Evolutionary conservation across 2,113 vertebrate species (phyloP).

Genomic region (Equus quagga): DNA sequence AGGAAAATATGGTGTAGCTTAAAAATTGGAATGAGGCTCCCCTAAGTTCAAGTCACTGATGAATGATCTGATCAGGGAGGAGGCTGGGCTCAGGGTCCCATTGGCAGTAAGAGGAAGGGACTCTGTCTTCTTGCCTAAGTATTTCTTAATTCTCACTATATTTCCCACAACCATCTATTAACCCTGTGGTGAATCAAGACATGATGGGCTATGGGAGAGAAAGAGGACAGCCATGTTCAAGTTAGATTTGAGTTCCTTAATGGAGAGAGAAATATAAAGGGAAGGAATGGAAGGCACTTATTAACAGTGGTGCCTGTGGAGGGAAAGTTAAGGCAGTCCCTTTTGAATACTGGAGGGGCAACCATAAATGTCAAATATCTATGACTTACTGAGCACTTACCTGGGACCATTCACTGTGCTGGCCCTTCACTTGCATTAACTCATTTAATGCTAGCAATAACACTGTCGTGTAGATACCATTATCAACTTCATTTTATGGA

Average conservation of each 20-base stretch:
- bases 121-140: background rate
- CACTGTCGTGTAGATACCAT: background rate
- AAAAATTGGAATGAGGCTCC: background rate
- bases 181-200: background rate
- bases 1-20: background rate
- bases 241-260: background rate
- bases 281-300: background rate
- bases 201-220: background rate
- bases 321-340: background rate
- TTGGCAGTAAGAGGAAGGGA: background rate
- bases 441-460: background rate
- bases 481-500: background rate
- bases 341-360: background rate
- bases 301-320: background rate
- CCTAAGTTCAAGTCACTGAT: background rate
- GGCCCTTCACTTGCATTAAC: background rate
- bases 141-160: background rate
- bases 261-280: background rate
- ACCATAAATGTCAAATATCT: background rate
- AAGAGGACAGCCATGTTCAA: background rate
- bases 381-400: background rate
- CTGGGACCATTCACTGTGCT: background rate
- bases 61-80: background rate
- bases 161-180: background rate
- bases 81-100: too few relatives aligned